Evolutionary conservation across 2,797 vertebrate genomes (phyloP).

Genomic region (Muscicapa striata): DNA sequence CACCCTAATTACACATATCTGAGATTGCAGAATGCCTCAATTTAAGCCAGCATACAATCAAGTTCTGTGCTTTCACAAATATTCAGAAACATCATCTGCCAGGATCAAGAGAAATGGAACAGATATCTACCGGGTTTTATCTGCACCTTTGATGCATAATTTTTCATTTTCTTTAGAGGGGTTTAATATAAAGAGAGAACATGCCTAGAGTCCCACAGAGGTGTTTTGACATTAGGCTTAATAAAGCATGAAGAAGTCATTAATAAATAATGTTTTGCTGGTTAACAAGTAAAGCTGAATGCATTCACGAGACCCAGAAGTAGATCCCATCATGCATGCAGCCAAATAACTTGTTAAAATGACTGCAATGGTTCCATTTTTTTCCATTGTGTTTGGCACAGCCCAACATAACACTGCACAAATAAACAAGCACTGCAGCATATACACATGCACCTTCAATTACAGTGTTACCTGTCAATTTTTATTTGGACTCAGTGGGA

Average conservation of each 20-base stretch:
- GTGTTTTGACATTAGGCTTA: slow-evolving; percentile 84
- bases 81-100: slow-evolving; percentile 63
- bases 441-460: background rate
- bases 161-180: slow-evolving; percentile 72
- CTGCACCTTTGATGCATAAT: slow-evolving; percentile 41
- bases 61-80: slow-evolving; percentile 48
- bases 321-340: slow-evolving; percentile 75
- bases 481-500: slow-evolving; percentile 23
- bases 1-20: slow-evolving; percentile 31
- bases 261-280: slow-evolving; percentile 85
- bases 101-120: slow-evolving; percentile 68
- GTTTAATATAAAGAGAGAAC: slow-evolving; percentile 61
- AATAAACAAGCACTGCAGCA: background rate
- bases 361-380: slow-evolving; percentile 32
- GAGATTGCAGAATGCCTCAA: slow-evolving; percentile 46
- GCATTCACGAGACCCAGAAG: slow-evolving; percentile 64
- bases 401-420: background rate
- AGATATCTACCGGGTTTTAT: slow-evolving; percentile 66
- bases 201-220: slow-evolving; percentile 71
- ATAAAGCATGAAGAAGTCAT: slow-evolving; percentile 85
- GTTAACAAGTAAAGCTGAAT: slow-evolving; percentile 83
- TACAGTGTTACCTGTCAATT: slow-evolving; percentile 13
- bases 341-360: slow-evolving; percentile 63
- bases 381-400: background rate
- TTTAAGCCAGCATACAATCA: slow-evolving; percentile 45